Percentiles rank a stretch among this genome's conserved stretches.
Evolutionary conservation across 2,113 vertebrate species (phyloP).

Genomic region (Bufo bufo): DNA sequence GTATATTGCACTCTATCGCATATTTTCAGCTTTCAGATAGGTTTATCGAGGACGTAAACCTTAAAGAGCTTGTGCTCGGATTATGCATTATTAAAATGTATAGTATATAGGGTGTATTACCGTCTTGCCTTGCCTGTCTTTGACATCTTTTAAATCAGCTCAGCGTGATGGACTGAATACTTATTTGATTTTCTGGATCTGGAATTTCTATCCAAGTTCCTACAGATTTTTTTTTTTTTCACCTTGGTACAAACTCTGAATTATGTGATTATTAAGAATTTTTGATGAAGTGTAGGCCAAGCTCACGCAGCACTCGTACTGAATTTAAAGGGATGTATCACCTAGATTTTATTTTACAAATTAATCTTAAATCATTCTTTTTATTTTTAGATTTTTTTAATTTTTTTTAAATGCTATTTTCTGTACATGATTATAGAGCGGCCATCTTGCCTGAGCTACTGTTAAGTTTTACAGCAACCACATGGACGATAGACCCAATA

Average conservation of each 20-base stretch:
- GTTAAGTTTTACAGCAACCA: too few species aligned
- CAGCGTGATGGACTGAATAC: background rate
- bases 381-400: too few species aligned
- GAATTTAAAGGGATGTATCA: too few species aligned
- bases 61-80: slow-evolving; percentile 63
- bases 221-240: background rate
- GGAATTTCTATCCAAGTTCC: background rate
- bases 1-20: slow-evolving; percentile 77
- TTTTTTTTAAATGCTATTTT: too few species aligned
- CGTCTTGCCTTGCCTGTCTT: background rate
- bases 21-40: slow-evolving; percentile 77
- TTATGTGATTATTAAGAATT: background rate
- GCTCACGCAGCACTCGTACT: background rate
- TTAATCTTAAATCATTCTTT: too few species aligned
- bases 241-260: background rate
- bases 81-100: slow-evolving; percentile 71
- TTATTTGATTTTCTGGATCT: slow-evolving; percentile 17
- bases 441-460: too few species aligned
- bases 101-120: slow-evolving; percentile 32
- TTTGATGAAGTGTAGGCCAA: background rate
- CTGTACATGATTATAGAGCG: too few species aligned
- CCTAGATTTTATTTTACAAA: too few species aligned
- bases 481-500: too few species aligned
- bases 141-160: slow-evolving; percentile 4
- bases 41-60: slow-evolving; percentile 75